A percentile compares a stretch with the other conserved stretches of the same genome.
These are phyloP conservation scores for Tethya wilhelma DNA, from an alignment of 37 sponge, comb jelly and placozoan genomes.

Conservation along the genomic window DNA sequence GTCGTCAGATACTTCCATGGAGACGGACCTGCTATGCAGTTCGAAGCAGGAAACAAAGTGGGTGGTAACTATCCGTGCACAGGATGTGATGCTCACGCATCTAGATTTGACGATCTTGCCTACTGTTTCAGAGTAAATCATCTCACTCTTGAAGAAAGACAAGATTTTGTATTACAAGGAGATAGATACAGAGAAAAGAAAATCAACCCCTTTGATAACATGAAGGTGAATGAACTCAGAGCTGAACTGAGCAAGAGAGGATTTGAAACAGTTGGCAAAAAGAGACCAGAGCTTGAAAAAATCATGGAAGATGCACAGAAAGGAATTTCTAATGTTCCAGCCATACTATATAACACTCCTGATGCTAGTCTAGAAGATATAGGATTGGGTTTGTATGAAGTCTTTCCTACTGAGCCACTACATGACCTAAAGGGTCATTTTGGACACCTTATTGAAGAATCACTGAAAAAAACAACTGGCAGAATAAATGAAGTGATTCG, in stretches of 20 bases:
- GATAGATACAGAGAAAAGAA: neutral
- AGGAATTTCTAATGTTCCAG: too few species aligned
- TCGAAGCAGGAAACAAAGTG: conserved; percentile 32
- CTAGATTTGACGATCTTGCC: conserved; percentile 12
- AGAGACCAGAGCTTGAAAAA: neutral
- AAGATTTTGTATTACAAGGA: conserved; percentile 12
- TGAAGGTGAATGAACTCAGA: neutral
- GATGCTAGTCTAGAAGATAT: too few species aligned
- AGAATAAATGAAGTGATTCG: neutral
- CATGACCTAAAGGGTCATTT: too few species aligned
- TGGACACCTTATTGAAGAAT: too few species aligned
- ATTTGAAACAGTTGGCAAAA: neutral
- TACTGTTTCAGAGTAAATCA: conserved; percentile 3
- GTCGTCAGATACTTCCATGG: neutral
- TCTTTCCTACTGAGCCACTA: too few species aligned
- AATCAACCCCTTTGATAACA: conserved; percentile 5
- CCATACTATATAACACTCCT: too few species aligned
- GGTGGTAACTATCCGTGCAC: conserved; percentile 29
- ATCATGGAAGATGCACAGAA: too few species aligned
- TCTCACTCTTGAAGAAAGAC: neutral
- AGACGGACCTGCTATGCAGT: conserved; percentile 36
- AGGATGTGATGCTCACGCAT: conserved; percentile 27
- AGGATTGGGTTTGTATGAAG: too few species aligned
- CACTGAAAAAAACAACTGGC: too few species aligned
- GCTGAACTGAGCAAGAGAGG: neutral